phyloP scores from a whole-genome alignment of 2,113 vertebrate species.

The Larimichthys polyactis region DNA sequence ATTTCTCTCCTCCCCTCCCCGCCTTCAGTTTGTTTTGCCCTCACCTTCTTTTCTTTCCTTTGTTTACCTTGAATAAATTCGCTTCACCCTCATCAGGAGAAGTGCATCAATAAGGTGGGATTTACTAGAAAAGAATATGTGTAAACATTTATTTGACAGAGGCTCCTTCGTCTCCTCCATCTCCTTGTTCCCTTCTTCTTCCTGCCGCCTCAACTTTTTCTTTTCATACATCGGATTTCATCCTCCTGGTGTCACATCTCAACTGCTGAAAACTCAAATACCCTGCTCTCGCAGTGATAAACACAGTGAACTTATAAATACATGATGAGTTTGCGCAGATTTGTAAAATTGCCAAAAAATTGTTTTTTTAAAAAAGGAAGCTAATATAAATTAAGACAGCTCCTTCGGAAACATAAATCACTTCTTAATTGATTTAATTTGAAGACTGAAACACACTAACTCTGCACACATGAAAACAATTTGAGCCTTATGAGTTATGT shows the following conservation, averaged over 20 bases:
- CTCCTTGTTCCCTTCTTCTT: background rate
- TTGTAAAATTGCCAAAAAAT: background rate
- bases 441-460: background rate
- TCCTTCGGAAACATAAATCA: background rate
- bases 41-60: constrained; percentile 12
- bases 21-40: constrained; percentile 6
- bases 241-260: too few relatives aligned
- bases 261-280: too few relatives aligned
- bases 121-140: background rate
- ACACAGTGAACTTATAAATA: background rate
- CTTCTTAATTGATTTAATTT: background rate
- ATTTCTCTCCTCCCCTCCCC: background rate
- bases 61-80: background rate
- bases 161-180: background rate
- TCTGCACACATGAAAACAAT: background rate
- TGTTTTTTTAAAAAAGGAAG: background rate
- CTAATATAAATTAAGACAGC: background rate
- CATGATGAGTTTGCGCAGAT: background rate
- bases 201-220: background rate
- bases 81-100: background rate
- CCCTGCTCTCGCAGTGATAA: background rate
- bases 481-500: background rate
- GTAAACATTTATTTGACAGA: too few relatives aligned
- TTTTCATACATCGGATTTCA: background rate
- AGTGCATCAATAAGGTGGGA: background rate